Evolutionary conservation across 2,888 invertebrate genomes (phyloP), one percentile per base, ranked within the genome.

Genomic region (Drosophila flavopinicola): DNA sequence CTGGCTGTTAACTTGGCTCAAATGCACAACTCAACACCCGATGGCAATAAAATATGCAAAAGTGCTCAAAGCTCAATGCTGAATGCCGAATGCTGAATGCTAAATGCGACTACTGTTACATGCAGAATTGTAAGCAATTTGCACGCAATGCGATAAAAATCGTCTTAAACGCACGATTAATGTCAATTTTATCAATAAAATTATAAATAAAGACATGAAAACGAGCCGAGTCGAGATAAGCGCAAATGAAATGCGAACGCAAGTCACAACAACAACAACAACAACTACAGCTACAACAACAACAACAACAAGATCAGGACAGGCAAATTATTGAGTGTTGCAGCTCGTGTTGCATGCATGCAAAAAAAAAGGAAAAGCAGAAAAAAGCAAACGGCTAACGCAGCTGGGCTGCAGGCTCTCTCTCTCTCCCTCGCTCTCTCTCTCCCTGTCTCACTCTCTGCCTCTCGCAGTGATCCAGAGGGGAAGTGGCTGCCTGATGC

Each of bases 141-240:
- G 80, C 85, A 83, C 85, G 83, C 79, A 61, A 85, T 59, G 80
- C 79, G 85, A 85, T 80, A 85, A 80, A 79, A 80, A 80, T 84
- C 84, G 75, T 73, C 72, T 88, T 86, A 88, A 83, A 84, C 78
- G 83, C 82, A 74, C 87, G 87, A 88, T 85, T 80, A 71, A 74
- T 74, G 73, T 86, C 88, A 89, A 90, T 90, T 88, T 90, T 90
- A 87, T 90, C 89, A 90, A 90, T 90, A 90, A 90, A 90, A 90
- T 90, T 80, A 80, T 80, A 88, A 87, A 87, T 88, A 87, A 86
- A 90, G 88, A 86, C 86, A 82, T 82, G 84, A 84, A 82, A 82
- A 82, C 84, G 86, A 82, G 85, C 80, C 86, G 86, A 75, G 86
- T 7, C 66, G 77, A 60, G 78, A 78, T 78, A 78, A 78, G 85